Evolutionary conservation across 2,888 invertebrate species (phyloP).

Genomic region (Cantharis nigra): DNA sequence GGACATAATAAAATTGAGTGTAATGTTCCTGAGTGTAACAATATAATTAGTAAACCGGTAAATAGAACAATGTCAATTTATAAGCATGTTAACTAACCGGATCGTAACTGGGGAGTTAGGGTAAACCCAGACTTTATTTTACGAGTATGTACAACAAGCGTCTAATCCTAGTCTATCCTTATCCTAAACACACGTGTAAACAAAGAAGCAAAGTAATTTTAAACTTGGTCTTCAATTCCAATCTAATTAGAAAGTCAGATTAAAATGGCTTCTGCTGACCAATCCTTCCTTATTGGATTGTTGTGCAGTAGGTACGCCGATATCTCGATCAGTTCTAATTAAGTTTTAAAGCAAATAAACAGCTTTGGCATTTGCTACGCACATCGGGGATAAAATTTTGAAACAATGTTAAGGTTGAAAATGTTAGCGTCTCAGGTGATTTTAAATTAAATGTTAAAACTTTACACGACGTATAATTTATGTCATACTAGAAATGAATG

Average conservation of each 20-base stretch:
- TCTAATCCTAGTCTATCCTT: background rate
- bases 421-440: background rate
- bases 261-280: constrained; percentile 27
- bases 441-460: background rate
- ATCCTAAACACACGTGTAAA: background rate
- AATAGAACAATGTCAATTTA: constrained; percentile 17
- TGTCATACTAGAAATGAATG: background rate
- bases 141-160: background rate
- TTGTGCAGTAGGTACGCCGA: constrained; percentile 12
- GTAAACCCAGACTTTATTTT: background rate
- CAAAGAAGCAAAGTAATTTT: background rate
- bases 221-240: constrained; percentile 5
- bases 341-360: constrained; percentile 6
- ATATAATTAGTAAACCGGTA: constrained; percentile 11
- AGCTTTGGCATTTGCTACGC: background rate
- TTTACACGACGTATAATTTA: background rate
- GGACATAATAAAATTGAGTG: background rate
- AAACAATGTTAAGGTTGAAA: background rate
- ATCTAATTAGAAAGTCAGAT: constrained; percentile 28
- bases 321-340: constrained; percentile 18
- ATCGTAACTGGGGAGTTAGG: constrained; percentile 8
- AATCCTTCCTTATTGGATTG: constrained; percentile 24
- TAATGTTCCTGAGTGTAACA: background rate
- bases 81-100: constrained; percentile 20
- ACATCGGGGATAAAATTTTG: background rate